Evolutionary conservation across 1,140 invertebrate genomes (phyloP).

Genomic region (Chlorops oryzae): DNA sequence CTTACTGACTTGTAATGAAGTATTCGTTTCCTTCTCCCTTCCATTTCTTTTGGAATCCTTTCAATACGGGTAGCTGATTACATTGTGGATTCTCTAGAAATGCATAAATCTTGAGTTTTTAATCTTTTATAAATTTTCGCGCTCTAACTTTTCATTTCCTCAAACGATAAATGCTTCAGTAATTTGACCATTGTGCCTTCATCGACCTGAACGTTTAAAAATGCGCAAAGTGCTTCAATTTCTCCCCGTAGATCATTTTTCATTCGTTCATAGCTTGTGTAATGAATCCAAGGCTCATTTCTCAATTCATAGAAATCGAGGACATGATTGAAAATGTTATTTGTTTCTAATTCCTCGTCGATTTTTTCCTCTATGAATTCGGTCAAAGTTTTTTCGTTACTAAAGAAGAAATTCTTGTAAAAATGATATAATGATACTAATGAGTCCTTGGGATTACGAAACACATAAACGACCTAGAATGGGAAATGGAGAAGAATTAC

Average conservation of each 20-base stretch:
- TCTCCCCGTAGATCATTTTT: slow-evolving; percentile 23
- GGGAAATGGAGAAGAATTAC: too few relatives aligned
- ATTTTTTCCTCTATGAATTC: too few relatives aligned
- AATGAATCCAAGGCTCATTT: slow-evolving; percentile 63
- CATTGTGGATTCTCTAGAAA: too few relatives aligned
- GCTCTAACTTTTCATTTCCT: slow-evolving; percentile 32
- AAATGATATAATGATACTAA: slow-evolving; percentile 75
- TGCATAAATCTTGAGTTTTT: too few relatives aligned
- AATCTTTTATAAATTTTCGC: too few relatives aligned
- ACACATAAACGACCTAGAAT: slow-evolving; percentile 67
- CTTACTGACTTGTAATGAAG: too few relatives aligned
- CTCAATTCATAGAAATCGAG: slow-evolving; percentile 65
- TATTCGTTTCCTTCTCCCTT: too few relatives aligned
- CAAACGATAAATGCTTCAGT: slow-evolving; percentile 28
- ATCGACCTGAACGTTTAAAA: slow-evolving; percentile 20
- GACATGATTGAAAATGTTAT: slow-evolving; percentile 56
- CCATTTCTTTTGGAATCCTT: too few relatives aligned
- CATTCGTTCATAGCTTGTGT: slow-evolving; percentile 72
- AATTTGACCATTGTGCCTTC: slow-evolving; percentile 23
- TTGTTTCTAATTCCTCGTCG: too few relatives aligned
- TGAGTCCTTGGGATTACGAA: slow-evolving; percentile 75
- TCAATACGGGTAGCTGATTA: too few relatives aligned
- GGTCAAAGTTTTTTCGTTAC: slow-evolving; percentile 18
- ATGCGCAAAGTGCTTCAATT: slow-evolving; percentile 20
- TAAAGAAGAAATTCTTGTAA: slow-evolving; percentile 55